Evolutionary conservation across 2,113 vertebrate species (phyloP), one percentile per base, ranked within the genome.

Genomic region (Enhydra lutris): DNA sequence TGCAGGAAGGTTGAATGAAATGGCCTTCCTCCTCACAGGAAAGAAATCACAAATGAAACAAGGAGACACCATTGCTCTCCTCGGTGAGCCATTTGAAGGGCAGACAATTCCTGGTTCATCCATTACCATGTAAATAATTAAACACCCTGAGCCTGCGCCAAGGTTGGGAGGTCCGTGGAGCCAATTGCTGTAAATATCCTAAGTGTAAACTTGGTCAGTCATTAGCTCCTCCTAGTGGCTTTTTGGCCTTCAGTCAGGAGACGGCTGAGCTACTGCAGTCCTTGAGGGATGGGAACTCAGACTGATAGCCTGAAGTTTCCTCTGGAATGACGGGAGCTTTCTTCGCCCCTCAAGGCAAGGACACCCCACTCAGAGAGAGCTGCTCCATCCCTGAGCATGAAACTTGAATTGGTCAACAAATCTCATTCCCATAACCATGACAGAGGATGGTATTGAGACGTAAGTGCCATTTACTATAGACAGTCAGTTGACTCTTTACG

Each of bases 51-150:
- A 83, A 47, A 87, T 63, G 85, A 95, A 97, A 87, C 55, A 67
- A 89, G 20, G 61, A 96, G 88, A 73, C 34, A 50, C 52, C 4
- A 42, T 71, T 78, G 81, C 79, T 97, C 88, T 95, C 88, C 78
- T 97, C 63, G 0, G 86, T 65, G 91, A 97, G 34, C 88, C 31
- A 29, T 61, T 82, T 89, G 95, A 98, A 98, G 94, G 96, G 96
- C 96, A 89, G 79, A 95, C 6, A 6, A 96, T 95, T 91, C 85
- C 93, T 95, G 79, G 61, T 36, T 94, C 97, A 98, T 97, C 97
- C 97, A 98, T 98, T 98, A 97, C 94, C 82, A 20, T 4, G 47
- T 98, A 95, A 97, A 97, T 98, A 97, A 98, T 98, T 98, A 97
- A 98, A 97, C 73, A 95, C 52, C 47, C 85, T 2, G 39, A 96